Conservation (phyloP, 1,140 invertebrate species). For the Neodiprion fabricii region DNA sequence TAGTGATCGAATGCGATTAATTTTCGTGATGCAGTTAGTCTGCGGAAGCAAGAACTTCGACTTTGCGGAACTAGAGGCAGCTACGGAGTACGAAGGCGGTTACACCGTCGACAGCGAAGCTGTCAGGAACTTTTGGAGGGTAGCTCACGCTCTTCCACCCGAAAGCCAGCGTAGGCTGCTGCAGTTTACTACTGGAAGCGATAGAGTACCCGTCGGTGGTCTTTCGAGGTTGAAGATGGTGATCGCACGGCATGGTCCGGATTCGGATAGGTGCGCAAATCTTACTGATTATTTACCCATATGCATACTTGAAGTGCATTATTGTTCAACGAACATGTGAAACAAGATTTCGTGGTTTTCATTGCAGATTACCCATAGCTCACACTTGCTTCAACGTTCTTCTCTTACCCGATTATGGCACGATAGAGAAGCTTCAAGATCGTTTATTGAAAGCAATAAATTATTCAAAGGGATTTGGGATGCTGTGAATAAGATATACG, state of each 20-base stretch:
- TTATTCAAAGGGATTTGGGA: conserved; percentile 86
- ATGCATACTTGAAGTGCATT: not conserved
- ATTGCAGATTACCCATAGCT: conserved; percentile 74
- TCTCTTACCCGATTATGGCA: conserved; percentile 87
- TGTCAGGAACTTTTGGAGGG: conserved; percentile 92
- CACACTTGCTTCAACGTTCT: conserved; percentile 98
- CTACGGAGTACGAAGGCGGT: conserved; percentile 92
- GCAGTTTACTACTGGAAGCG: conserved; percentile 92
- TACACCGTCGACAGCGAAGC: conserved; percentile 84
- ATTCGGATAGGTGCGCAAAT: conserved; percentile 69
- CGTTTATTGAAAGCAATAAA: conserved; percentile 91
- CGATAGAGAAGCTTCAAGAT: conserved; percentile 83
- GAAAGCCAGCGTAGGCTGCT: conserved; percentile 91
- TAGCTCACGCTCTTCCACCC: conserved; percentile 84
- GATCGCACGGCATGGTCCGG: conserved; percentile 79
- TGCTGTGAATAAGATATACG: conserved; percentile 67
- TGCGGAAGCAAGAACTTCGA: conserved; percentile 90
- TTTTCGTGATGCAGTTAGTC: conserved; percentile 61
- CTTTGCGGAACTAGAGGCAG: conserved; percentile 87
- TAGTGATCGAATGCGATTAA: no score
- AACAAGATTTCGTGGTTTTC: conserved; percentile 20
- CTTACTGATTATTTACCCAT: not conserved
- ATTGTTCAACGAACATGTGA: conserved; percentile 15
- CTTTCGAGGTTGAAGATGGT: conserved; percentile 87
- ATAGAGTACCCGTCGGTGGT: conserved; percentile 92